Conservation (phyloP, 2,888 invertebrate genomes). For the Melanostoma mellinum region DNA sequence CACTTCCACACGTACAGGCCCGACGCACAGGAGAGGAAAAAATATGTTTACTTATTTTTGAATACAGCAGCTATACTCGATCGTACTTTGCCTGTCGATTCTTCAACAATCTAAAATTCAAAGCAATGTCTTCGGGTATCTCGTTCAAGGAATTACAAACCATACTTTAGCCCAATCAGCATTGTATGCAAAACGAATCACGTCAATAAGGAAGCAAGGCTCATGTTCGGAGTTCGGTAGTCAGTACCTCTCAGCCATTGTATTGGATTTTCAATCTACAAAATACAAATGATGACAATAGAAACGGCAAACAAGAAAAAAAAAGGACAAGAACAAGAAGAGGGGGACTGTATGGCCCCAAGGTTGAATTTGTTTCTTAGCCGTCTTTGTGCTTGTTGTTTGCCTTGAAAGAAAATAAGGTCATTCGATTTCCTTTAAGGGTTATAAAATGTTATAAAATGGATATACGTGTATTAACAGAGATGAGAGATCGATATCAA, state of each 20-base stretch:
- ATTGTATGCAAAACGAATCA: slow-evolving; percentile 46
- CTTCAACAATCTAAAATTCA: not conserved
- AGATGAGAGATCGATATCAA: slow-evolving; percentile 2
- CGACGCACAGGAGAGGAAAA: not conserved
- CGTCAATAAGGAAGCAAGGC: slow-evolving; percentile 36
- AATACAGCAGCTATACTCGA: too few relatives aligned
- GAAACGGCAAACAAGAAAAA: not conserved
- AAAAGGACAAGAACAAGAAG: too few relatives aligned
- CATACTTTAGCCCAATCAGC: slow-evolving; percentile 36
- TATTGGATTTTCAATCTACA: slow-evolving; percentile 50
- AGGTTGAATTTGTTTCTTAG: slow-evolving; percentile 16
- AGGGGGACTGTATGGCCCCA: slow-evolving; percentile 22
- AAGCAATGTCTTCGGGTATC: slow-evolving; percentile 32
- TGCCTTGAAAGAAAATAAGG: not conserved
- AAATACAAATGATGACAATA: slow-evolving; percentile 59
- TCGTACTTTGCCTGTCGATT: not conserved
- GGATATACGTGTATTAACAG: not conserved
- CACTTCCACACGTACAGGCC: not conserved
- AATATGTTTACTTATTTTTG: too few relatives aligned
- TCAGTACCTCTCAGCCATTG: slow-evolving; percentile 14
- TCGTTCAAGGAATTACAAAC: slow-evolving; percentile 7
- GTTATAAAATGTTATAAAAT: too few relatives aligned
- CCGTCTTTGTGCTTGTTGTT: not conserved
- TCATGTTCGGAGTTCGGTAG: not conserved
- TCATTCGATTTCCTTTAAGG: slow-evolving; percentile 43